phyloP scores from a whole-genome alignment of 2,888 invertebrate species.

The Xestia sexstrigata region DNA sequence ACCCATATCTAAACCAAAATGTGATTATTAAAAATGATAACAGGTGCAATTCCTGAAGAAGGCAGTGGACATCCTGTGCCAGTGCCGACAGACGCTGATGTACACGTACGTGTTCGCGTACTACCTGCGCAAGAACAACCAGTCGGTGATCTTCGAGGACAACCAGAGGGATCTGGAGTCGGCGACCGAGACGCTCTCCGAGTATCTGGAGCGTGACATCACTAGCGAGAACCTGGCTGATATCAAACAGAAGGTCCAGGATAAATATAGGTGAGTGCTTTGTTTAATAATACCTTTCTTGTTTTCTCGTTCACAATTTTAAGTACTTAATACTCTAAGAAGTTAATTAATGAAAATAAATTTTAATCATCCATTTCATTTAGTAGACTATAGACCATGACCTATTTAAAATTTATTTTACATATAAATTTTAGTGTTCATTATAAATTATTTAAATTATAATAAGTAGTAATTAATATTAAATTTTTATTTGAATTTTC shows the following conservation, averaged over 20 bases:
- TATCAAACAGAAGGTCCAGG: slow-evolving; percentile 99
- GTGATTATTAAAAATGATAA: slow-evolving; percentile 39
- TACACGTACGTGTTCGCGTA: slow-evolving; percentile 99
- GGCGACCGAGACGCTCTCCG: slow-evolving; percentile 99
- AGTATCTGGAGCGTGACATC: slow-evolving; percentile 99
- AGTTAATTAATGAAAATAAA: too few relatives aligned
- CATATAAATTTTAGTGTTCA: too few relatives aligned
- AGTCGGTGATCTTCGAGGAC: slow-evolving; percentile 99
- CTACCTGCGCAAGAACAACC: slow-evolving; percentile 99
- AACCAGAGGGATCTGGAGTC: slow-evolving; percentile 99
- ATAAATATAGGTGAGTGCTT: slow-evolving; percentile 96
- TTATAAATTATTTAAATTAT: too few relatives aligned
- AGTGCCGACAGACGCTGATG: slow-evolving; percentile 99
- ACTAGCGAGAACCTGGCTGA: slow-evolving; percentile 99
- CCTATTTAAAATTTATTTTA: too few relatives aligned
- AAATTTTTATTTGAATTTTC: background rate
- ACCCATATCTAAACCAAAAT: slow-evolving; percentile 15
- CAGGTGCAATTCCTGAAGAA: slow-evolving; percentile 99
- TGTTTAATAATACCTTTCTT: background rate
- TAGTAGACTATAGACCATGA: too few relatives aligned
- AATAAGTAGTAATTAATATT: too few relatives aligned
- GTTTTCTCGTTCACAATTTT: background rate
- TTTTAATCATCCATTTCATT: too few relatives aligned
- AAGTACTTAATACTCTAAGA: too few relatives aligned
- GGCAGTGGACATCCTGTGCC: slow-evolving; percentile 98